Evolutionary conservation across 1,140 invertebrate species (phyloP), one percentile per base, ranked within the genome.

Genomic region (Caerostris darwini): DNA sequence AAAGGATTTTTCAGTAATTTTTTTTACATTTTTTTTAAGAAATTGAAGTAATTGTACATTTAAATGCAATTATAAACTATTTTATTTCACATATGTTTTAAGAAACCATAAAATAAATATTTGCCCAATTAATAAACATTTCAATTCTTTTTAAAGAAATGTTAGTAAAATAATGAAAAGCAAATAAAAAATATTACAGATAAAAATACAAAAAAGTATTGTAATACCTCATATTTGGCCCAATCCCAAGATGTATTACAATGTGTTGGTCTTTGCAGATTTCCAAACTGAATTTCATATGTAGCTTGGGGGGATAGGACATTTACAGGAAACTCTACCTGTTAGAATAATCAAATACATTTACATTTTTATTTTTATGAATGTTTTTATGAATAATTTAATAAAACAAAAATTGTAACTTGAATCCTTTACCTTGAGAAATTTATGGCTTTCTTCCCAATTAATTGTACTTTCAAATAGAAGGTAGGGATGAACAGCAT

Each of bases 171-270:
- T 10, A 64, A 64, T 64, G 7, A 64, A 64, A 10, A 64, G 17
- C 17, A 64, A 64, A 34, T 34, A 34, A 34, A n/a, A 34, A 34
- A 34, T 34, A 34, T 34, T 34, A 34, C 34, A 34, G 34, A 34
- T 34, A 34, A 34, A 34, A 71, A 6, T 34, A 3, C 6, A 53
- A 77, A 77, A 53, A 10, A 7, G 0, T 77, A 53, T 77, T 77
- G 5, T 10, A 50, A 14, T 94, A 97, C 96, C 96, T 97, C 97
- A 96, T 95, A 97, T 93, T 96, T 96, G 12, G 97, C 96, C 90
- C 95, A 96, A 94, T 97, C 97, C 97, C 97, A 97, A 17, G 96
- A 96, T 7, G 97, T 97, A 95, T 97, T 97, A 77, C 95, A 95
- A 92, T 97, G 97, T 71, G 96, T 97, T n/a, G 96, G 96, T 54